Conservation (phyloP, 2,888 invertebrate species). For the Galerucella nymphaeae region DNA sequence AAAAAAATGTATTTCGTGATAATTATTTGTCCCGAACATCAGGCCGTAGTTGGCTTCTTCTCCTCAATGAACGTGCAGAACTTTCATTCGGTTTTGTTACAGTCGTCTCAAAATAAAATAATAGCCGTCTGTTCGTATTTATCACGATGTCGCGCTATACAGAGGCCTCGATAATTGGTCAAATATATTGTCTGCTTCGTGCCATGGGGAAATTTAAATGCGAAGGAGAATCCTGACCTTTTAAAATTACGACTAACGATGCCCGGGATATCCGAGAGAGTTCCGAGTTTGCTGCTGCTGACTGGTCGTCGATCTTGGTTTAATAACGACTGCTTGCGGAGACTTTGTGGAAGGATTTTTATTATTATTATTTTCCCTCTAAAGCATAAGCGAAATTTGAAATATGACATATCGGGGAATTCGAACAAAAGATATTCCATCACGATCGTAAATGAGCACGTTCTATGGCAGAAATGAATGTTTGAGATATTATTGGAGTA, state of each 20-base stretch:
- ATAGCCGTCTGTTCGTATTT: constrained; percentile 60
- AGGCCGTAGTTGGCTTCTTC: neutral
- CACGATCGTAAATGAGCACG: neutral
- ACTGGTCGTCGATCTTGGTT: constrained; percentile 9
- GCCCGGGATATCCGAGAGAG: constrained; percentile 41
- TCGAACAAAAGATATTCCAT: neutral
- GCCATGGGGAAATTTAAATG: constrained; percentile 47
- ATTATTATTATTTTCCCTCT: neutral
- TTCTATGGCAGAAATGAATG: neutral
- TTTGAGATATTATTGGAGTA: neutral
- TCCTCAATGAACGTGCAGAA: constrained; percentile 52
- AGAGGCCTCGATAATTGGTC: constrained; percentile 61
- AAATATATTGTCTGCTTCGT: constrained; percentile 62
- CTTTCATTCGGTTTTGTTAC: constrained; percentile 56
- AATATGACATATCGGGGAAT: constrained; percentile 12
- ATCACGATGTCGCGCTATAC: constrained; percentile 60
- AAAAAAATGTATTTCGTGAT: neutral
- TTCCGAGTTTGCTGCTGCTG: constrained; percentile 29
- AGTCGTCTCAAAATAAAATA: constrained; percentile 60
- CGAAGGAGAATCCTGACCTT: constrained; percentile 44
- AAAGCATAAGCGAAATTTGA: constrained; percentile 5
- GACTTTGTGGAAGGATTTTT: constrained; percentile 14
- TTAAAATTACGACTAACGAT: constrained; percentile 45
- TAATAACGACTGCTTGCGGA: constrained; percentile 7
- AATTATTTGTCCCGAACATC: constrained; percentile 15